Conservation (phyloP, 2,888 invertebrate genomes). For the Lasioglossum marginatum region DNA sequence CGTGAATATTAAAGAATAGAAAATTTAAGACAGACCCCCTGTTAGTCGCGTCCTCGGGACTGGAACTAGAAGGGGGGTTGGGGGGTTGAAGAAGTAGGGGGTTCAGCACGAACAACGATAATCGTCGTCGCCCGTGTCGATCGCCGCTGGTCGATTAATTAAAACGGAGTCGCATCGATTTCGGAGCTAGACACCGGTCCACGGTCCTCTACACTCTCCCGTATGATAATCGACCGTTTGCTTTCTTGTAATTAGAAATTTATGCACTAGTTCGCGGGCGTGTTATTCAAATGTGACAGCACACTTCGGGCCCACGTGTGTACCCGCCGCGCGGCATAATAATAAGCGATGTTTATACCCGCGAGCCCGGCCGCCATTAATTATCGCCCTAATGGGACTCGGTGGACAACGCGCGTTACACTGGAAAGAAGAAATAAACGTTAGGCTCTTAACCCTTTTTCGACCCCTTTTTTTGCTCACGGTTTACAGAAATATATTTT, state of each 20-base stretch:
- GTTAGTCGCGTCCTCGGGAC: neutral
- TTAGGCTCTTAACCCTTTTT: neutral
- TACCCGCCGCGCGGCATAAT: constrained; percentile 67
- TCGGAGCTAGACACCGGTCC: constrained; percentile 7
- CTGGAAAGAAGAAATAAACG: constrained; percentile 37
- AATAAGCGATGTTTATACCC: constrained; percentile 75
- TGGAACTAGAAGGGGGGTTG: neutral
- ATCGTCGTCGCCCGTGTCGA: constrained; percentile 30
- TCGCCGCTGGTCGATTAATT: constrained; percentile 47
- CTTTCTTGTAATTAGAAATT: constrained; percentile 84
- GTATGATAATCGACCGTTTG: constrained; percentile 68
- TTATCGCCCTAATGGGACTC: constrained; percentile 76
- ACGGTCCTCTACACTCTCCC: neutral
- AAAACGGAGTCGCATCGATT: constrained; percentile 41
- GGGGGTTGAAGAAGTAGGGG: neutral
- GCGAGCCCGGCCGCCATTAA: constrained; percentile 74
- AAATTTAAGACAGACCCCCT: constrained; percentile 49
- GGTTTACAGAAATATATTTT: neutral
- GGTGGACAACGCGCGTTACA: constrained; percentile 71
- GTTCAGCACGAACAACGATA: constrained; percentile 34
- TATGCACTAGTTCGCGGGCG: constrained; percentile 82
- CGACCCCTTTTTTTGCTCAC: neutral
- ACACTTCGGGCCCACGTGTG: constrained; percentile 69
- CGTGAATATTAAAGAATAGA: constrained; percentile 52
- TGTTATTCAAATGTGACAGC: constrained; percentile 84